Conservation (phyloP, 2,888 invertebrate genomes). For the Galerucella calmariensis region DNA sequence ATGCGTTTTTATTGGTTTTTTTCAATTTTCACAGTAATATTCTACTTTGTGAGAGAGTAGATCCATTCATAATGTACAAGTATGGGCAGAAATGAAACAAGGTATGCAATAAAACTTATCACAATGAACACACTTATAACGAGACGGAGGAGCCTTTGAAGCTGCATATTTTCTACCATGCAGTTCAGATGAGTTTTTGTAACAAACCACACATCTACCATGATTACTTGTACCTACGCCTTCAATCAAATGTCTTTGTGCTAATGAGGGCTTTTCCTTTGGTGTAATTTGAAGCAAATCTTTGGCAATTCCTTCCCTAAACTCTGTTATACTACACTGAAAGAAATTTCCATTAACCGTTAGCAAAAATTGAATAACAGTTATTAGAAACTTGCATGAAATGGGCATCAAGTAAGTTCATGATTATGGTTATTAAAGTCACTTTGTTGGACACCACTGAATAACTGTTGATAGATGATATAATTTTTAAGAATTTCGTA, state of each 20-base stretch:
- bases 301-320: conserved; percentile 10
- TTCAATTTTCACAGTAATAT: too few species aligned
- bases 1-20: too few species aligned
- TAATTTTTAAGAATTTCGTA: too few species aligned
- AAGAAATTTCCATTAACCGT: too few species aligned
- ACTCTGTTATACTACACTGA: not conserved
- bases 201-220: conserved; percentile 1
- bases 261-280: not conserved
- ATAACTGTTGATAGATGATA: too few species aligned
- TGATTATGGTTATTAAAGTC: too few species aligned
- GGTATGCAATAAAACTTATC: conserved; percentile 4
- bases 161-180: conserved; percentile 2
- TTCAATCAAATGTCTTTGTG: not conserved
- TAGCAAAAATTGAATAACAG: too few species aligned
- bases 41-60: too few species aligned
- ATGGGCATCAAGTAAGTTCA: too few species aligned
- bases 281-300: not conserved
- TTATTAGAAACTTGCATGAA: too few species aligned
- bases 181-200: not conserved
- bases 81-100: conserved; percentile 2
- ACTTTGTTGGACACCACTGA: too few species aligned
- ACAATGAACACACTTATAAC: not conserved
- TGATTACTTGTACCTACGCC: not conserved
- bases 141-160: not conserved
- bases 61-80: not conserved